These are phyloP conservation scores for Acipenser ruthenus DNA, from an alignment of 2,797 vertebrate species.

Conservation along the genomic window DNA sequence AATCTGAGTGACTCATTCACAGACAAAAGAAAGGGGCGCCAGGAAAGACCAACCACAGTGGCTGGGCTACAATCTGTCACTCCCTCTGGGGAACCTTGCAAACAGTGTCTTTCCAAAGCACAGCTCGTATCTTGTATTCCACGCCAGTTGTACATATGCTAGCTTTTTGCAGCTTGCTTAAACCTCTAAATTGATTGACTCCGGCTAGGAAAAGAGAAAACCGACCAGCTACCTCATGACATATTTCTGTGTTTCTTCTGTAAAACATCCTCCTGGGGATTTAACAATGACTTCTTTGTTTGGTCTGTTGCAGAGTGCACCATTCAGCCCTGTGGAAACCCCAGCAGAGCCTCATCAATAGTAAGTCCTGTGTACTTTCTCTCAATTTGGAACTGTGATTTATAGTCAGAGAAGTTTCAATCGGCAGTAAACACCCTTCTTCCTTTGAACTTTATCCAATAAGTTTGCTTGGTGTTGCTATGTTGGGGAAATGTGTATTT, in stretches of 20 bases:
- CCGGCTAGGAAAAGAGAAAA: slow-evolving; percentile 24
- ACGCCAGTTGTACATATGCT: slow-evolving; percentile 67
- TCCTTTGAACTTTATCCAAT: background rate
- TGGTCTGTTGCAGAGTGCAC: slow-evolving; percentile 87
- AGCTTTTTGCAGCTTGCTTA: too few species aligned
- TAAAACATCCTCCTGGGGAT: slow-evolving; percentile 58
- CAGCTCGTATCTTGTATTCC: slow-evolving; percentile 64
- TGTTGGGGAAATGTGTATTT: too few species aligned
- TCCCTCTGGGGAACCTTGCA: slow-evolving; percentile 55
- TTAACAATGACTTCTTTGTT: slow-evolving; percentile 79
- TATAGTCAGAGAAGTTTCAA: background rate
- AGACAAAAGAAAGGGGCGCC: slow-evolving; percentile 66
- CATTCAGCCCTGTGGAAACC: slow-evolving; percentile 79
- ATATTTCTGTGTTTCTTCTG: slow-evolving; percentile 49
- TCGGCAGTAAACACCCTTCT: slow-evolving; percentile 22
- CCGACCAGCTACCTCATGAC: slow-evolving; percentile 37
- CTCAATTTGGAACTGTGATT: too few species aligned
- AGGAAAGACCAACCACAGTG: slow-evolving; percentile 48
- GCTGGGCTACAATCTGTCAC: slow-evolving; percentile 63
- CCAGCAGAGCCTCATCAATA: slow-evolving; percentile 82
- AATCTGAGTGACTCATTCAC: slow-evolving; percentile 72
- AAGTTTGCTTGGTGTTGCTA: too few species aligned
- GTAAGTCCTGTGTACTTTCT: slow-evolving; percentile 65
- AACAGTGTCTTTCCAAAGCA: slow-evolving; percentile 45
- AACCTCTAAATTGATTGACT: background rate